Conservation (phyloP, 1,140 invertebrate genomes). For the Drosophila rhopaloa region DNA sequence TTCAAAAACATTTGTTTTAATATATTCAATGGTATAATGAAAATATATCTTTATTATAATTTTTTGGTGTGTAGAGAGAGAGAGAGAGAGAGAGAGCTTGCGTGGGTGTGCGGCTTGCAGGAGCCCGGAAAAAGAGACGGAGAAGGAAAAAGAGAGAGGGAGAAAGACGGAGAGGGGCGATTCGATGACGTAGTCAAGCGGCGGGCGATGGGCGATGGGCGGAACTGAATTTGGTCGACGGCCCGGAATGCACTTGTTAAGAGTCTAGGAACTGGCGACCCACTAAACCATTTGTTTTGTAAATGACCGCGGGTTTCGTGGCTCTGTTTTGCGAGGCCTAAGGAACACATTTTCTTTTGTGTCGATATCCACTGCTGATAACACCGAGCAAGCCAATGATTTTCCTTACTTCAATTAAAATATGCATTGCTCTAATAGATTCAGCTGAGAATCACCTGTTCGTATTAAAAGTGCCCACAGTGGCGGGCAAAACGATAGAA, state of each 20-base stretch:
- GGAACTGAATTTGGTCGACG: neutral
- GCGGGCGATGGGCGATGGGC: neutral
- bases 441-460: neutral
- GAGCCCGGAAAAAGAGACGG: neutral
- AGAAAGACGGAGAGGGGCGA: neutral
- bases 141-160: neutral
- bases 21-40: too few relatives aligned
- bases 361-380: too few relatives aligned
- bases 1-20: too few relatives aligned
- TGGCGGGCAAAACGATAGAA: neutral
- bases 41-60: neutral
- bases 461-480: neutral
- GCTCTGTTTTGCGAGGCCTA: too few relatives aligned
- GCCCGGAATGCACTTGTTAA: neutral
- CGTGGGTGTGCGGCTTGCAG: constrained; percentile 1
- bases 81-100: neutral
- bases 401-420: too few relatives aligned
- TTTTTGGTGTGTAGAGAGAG: neutral
- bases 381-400: too few relatives aligned
- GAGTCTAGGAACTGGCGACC: neutral
- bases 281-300: neutral
- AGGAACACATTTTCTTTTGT: too few relatives aligned
- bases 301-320: too few relatives aligned
- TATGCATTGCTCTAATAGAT: neutral
- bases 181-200: constrained; percentile 1